Conservation (phyloP, 1,140 invertebrate species). For the Hetaerina americana region DNA sequence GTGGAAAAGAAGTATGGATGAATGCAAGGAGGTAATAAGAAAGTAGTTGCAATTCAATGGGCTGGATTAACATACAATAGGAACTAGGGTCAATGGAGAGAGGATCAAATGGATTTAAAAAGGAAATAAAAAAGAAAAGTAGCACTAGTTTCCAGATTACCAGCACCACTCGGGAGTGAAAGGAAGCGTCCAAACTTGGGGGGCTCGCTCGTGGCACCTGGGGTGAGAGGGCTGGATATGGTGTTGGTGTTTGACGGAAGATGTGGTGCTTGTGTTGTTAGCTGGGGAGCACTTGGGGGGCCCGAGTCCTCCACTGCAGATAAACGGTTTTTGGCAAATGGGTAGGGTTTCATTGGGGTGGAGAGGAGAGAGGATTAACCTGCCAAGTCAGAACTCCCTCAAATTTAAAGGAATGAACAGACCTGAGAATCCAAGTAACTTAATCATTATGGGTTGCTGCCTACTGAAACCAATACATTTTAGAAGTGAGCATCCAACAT, state of each 20-base stretch:
- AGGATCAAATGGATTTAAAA: not conserved
- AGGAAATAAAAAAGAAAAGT: not conserved
- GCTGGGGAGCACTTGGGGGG: constrained; percentile 21
- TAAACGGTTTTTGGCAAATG: not conserved
- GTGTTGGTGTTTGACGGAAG: not conserved
- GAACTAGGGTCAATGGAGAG: not conserved
- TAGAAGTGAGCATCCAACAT: no score
- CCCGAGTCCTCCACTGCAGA: constrained; percentile 41
- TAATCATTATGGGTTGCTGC: no score
- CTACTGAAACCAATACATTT: no score
- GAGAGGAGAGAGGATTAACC: not conserved
- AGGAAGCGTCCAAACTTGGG: constrained; percentile 56
- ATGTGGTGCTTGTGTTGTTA: not conserved
- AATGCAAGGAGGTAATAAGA: not conserved
- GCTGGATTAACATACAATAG: not conserved
- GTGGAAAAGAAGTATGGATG: not conserved
- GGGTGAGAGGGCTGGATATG: constrained; percentile 8
- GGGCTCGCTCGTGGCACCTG: constrained; percentile 32
- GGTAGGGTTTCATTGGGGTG: not conserved
- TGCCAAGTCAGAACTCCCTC: not conserved
- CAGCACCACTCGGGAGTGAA: constrained; percentile 46
- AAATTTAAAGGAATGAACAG: no score
- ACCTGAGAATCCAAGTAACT: no score
- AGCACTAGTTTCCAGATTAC: constrained; percentile 28
- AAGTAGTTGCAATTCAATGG: not conserved